Evolutionary conservation across 2,113 vertebrate species (phyloP).

Genomic region (Cardinalis cardinalis): DNA sequence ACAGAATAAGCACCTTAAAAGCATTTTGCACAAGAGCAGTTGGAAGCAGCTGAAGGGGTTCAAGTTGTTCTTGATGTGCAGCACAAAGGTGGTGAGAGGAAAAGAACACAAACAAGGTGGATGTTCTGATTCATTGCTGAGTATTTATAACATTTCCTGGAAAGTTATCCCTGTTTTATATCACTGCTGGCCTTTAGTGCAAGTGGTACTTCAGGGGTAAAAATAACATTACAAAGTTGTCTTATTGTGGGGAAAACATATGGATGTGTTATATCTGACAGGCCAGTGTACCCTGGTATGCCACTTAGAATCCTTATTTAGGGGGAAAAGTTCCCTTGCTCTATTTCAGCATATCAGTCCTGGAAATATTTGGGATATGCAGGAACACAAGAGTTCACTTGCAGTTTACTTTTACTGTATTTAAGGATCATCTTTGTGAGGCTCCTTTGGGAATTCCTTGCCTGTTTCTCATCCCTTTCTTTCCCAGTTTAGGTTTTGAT

Average conservation of each 20-base stretch:
- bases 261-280: not conserved
- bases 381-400: not conserved
- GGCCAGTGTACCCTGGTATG: not conserved
- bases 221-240: not conserved
- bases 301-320: not conserved
- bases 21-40: slow-evolving; percentile 53
- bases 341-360: not conserved
- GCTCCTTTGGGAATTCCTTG: not conserved
- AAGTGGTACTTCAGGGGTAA: not conserved
- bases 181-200: not conserved
- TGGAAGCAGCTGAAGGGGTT: slow-evolving; percentile 16
- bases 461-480: not conserved
- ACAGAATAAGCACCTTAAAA: slow-evolving; percentile 58
- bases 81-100: not conserved
- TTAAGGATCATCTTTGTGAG: not conserved
- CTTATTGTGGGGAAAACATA: not conserved
- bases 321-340: not conserved
- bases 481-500: not conserved
- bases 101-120: not conserved
- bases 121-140: not conserved
- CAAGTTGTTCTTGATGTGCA: not conserved
- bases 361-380: not conserved
- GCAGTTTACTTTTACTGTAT: not conserved
- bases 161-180: not conserved
- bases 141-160: not conserved